Evolutionary conservation across 2,113 vertebrate species (phyloP), one percentile per base, ranked within the genome.

Genomic region (Dromiciops gliroides): DNA sequence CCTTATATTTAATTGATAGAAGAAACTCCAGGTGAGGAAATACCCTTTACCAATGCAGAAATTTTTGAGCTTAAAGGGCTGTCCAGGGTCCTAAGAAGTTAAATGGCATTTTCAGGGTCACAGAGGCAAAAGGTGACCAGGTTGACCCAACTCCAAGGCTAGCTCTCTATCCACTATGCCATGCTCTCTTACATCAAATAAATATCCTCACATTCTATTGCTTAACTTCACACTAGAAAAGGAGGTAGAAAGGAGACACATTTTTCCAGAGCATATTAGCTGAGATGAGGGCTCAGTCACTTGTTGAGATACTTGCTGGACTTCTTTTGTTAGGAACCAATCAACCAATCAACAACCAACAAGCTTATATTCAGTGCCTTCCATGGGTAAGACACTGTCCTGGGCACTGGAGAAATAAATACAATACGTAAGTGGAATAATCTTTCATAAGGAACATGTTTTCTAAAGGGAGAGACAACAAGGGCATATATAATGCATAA

Each of bases 151-250:
- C 51, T 51, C 51, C 19, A 12, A 67, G 28, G 16, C 31, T 67
- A 2, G 28, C 11, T 67, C 56, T 67, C 56, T 31, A 31, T 31
- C 56, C 28, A 67, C 28, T 67, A 67, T 37, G 56, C 28, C 56
- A 31, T 67, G 31, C 90, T 93, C 25, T 94, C 90, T 92, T 93
- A 89, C 83, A 89, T 92, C 23, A 56, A 95, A 94, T 44, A 49
- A 75, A 90, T 91, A 26, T 24, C 37, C 14, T 3, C 26, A 96
- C 92, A 92, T n/a, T 92, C 83, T 90, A 91, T 92, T 52, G 50
- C 24, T 9, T 44, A 94, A 93, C 48, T 1, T 93, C 48, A 26
- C 37, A 75, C 90, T 91, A 56, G 94, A 92, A 48, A 92, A 95
- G 48, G 60, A 92, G 25, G 24, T 91, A 91, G 8, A 52, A 53